Percentiles rank a stretch among this genome's conserved stretches.
Conservation (phyloP, 2,888 invertebrate species). For the Amitus sp. region DNA sequence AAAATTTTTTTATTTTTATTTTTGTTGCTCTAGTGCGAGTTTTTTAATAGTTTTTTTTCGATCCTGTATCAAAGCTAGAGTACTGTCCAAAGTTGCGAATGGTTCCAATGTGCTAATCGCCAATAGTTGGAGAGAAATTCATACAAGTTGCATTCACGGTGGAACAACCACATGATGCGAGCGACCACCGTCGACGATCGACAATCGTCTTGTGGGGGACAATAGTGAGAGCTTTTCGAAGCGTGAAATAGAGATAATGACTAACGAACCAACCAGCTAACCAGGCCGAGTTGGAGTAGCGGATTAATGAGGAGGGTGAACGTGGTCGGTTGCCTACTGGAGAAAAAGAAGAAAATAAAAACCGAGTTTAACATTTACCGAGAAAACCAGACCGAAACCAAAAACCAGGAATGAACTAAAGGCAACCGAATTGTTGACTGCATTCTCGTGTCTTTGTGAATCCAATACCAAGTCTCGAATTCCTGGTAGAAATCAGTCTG, state of each 20-base stretch:
- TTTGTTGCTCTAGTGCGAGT: too few relatives aligned
- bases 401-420: too few relatives aligned
- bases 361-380: too few relatives aligned
- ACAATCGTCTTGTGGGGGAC: constrained; percentile 40
- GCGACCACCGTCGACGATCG: constrained; percentile 27
- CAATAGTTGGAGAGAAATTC: constrained; percentile 5
- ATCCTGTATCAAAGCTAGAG: too few relatives aligned
- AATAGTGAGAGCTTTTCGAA: constrained; percentile 52
- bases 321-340: constrained; percentile 13
- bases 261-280: constrained; percentile 60
- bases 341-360: too few relatives aligned
- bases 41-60: too few relatives aligned
- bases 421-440: too few relatives aligned
- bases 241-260: constrained; percentile 64
- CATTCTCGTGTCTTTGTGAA: too few relatives aligned
- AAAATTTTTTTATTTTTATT: too few relatives aligned
- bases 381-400: too few relatives aligned
- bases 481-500: too few relatives aligned
- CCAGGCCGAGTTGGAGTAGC: constrained; percentile 53
- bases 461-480: too few relatives aligned
- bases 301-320: constrained; percentile 57
- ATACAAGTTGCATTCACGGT: constrained; percentile 20
- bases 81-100: neutral
- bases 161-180: constrained; percentile 30
- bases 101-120: neutral